Conservation (phyloP, 2,113 vertebrate species). For the Gasterosteus aculeatus region DNA sequence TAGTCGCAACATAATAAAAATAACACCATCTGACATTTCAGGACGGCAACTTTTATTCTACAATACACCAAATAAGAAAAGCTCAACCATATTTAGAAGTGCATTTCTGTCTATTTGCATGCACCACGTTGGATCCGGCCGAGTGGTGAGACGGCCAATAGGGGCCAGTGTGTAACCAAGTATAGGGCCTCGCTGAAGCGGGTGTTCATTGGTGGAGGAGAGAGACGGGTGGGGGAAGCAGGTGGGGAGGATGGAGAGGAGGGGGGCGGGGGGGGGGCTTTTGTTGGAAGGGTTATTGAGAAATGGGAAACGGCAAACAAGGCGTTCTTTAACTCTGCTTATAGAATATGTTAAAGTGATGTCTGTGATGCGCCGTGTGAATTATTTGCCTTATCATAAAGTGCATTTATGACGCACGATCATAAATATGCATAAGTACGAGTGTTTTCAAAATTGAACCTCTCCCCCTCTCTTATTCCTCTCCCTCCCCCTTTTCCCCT, state of each 20-base stretch:
- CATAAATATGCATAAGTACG: slow-evolving; percentile 80
- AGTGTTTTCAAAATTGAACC: slow-evolving; percentile 76
- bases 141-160: slow-evolving; percentile 75
- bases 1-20: not conserved
- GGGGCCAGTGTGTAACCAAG: slow-evolving; percentile 85
- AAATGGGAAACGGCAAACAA: slow-evolving; percentile 81
- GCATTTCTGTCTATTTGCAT: slow-evolving; percentile 61
- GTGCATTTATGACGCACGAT: slow-evolving; percentile 72
- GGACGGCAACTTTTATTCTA: not conserved
- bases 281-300: slow-evolving; percentile 78
- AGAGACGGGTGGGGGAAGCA: slow-evolving; percentile 44
- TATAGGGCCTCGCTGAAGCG: slow-evolving; percentile 66
- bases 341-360: slow-evolving; percentile 79
- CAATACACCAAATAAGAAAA: not conserved
- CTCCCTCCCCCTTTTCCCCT: slow-evolving; percentile 17
- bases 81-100: slow-evolving; percentile 39
- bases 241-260: slow-evolving; percentile 50
- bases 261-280: slow-evolving; percentile 43
- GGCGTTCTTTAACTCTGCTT: slow-evolving; percentile 79
- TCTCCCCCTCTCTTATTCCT: slow-evolving; percentile 37
- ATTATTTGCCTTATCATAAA: slow-evolving; percentile 82
- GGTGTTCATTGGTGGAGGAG: slow-evolving; percentile 58
- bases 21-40: slow-evolving; percentile 16
- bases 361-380: slow-evolving; percentile 70
- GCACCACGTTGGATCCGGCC: slow-evolving; percentile 60